Conservation (phyloP, 1,140 invertebrate species). For the Ooceraea biroi region DNA sequence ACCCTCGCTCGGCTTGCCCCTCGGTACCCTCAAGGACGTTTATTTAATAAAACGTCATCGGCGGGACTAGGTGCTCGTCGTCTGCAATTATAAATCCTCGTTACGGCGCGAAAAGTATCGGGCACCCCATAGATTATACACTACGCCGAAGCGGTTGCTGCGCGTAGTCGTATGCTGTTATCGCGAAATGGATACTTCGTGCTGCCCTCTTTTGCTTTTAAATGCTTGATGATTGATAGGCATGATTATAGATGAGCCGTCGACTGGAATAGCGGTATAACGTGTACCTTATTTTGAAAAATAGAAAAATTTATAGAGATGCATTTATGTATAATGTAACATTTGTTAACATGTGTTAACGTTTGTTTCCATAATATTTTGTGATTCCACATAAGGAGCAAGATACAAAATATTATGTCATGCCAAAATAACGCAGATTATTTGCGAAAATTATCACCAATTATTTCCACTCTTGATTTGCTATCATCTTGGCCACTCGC, state of each 20-base stretch:
- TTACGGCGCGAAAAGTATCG: constrained; percentile 51
- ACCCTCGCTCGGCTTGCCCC: constrained; percentile 42
- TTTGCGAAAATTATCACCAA: background rate
- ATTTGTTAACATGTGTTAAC: background rate
- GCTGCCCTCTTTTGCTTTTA: constrained; percentile 11
- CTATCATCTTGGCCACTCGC: background rate
- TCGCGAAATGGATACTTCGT: constrained; percentile 16
- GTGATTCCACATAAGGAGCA: background rate
- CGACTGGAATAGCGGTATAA: background rate
- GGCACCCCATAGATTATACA: constrained; percentile 46
- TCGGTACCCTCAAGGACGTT: constrained; percentile 54
- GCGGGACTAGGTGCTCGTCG: constrained; percentile 38
- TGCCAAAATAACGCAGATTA: background rate
- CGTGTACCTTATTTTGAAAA: background rate
- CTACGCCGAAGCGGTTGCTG: constrained; percentile 9
- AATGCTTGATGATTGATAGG: constrained; percentile 5
- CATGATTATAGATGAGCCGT: constrained; percentile 14
- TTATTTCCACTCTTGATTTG: background rate
- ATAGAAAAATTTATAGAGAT: background rate
- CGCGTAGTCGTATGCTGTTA: constrained; percentile 3
- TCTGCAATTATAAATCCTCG: constrained; percentile 58
- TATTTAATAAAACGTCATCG: constrained; percentile 65
- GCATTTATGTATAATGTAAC: background rate
- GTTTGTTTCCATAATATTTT: background rate
- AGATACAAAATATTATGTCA: background rate